These are phyloP conservation scores for Megathymus violae DNA, from an alignment of 1,140 invertebrate species.

Conservation along the genomic window DNA sequence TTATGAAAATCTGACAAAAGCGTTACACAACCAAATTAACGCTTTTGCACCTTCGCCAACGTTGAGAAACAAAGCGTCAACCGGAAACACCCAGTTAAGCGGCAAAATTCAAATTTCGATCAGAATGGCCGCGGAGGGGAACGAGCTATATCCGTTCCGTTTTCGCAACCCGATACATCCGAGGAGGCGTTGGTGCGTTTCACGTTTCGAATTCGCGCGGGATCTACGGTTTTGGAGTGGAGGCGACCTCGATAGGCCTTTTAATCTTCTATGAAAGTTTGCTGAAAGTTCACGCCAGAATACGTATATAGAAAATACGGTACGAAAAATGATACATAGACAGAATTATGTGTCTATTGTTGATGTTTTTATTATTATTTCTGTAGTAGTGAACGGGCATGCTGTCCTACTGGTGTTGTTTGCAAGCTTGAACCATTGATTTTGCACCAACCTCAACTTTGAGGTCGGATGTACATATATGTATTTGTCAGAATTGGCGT, in stretches of 20 bases:
- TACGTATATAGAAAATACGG: no score
- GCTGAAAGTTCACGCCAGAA: not conserved
- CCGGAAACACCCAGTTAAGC: constrained; percentile 74
- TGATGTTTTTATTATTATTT: no score
- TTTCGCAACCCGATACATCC: constrained; percentile 70
- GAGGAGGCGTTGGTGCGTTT: constrained; percentile 67
- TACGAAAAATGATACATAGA: no score
- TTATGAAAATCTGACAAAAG: constrained; percentile 15
- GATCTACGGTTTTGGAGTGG: constrained; percentile 47
- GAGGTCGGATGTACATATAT: no score
- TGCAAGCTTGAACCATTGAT: no score
- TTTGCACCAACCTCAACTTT: no score
- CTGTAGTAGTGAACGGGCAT: no score
- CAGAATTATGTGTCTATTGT: no score
- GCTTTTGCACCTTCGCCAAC: constrained; percentile 25
- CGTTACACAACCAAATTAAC: constrained; percentile 23
- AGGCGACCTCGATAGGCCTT: constrained; percentile 17
- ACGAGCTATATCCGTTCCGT: constrained; percentile 79
- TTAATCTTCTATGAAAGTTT: constrained; percentile 2
- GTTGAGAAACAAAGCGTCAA: constrained; percentile 63
- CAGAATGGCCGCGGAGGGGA: constrained; percentile 69
- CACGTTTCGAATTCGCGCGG: constrained; percentile 56
- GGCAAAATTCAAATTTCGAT: constrained; percentile 78
- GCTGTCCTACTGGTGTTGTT: no score
- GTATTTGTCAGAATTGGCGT: no score